Percentiles rank a stretch among this genome's conserved stretches.
Evolutionary conservation across 92 coral and sea anemone genomes (phyloP).

Genomic region (Palythoa caribaeorum): DNA sequence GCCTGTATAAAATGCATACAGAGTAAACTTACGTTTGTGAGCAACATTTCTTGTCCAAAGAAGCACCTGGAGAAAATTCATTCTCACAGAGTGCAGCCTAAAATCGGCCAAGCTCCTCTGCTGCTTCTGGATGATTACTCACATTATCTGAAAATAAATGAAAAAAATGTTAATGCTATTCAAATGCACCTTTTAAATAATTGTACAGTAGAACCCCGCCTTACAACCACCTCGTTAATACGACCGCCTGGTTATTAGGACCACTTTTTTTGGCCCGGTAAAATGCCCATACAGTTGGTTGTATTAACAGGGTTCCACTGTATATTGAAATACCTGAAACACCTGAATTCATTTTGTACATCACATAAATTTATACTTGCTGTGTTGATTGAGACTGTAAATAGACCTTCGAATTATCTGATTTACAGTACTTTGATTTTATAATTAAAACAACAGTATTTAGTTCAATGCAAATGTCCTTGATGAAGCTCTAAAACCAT

Average conservation of each 20-base stretch:
- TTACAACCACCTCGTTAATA: too few species aligned
- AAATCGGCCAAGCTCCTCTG: background rate
- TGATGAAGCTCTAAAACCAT: conserved; percentile 51
- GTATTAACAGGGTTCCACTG: too few species aligned
- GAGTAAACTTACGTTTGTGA: background rate
- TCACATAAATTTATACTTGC: background rate
- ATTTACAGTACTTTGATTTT: background rate
- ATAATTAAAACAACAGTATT: background rate
- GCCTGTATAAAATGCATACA: background rate
- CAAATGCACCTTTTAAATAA: background rate
- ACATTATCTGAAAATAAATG: background rate
- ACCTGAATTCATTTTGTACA: background rate
- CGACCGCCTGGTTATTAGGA: too few species aligned
- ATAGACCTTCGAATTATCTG: background rate
- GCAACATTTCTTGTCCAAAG: background rate
- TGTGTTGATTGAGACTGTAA: background rate
- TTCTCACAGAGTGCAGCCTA: conserved; percentile 7
- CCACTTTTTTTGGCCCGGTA: too few species aligned
- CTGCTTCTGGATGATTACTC: background rate
- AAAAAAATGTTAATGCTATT: background rate
- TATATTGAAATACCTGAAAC: background rate
- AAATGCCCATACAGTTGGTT: too few species aligned
- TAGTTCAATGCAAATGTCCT: conserved; percentile 26
- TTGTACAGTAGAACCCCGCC: background rate
- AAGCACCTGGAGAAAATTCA: conserved; percentile 8